Evolutionary conservation across 2,113 vertebrate genomes (phyloP).

Genomic region (Porphyrio hochstetteri): DNA sequence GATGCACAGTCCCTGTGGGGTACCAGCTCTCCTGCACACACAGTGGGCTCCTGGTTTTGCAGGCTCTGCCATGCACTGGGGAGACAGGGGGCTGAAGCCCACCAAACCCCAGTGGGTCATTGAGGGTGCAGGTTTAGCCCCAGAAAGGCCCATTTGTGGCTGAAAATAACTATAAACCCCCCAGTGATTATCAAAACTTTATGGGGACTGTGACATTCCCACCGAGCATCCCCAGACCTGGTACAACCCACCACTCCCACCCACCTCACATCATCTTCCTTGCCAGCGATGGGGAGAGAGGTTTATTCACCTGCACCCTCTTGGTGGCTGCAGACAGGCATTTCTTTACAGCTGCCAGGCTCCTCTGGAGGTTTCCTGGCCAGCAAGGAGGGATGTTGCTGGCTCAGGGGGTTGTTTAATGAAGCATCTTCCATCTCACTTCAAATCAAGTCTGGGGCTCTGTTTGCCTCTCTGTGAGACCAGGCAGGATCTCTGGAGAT

Average conservation of each 20-base stretch:
- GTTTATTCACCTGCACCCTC: not conserved
- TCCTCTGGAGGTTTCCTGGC: not conserved
- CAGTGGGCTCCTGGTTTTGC: not conserved
- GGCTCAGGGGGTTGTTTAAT: not conserved
- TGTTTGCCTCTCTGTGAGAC: not conserved
- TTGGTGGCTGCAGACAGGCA: not conserved
- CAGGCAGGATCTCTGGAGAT: not conserved
- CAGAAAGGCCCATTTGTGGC: rapidly evolving
- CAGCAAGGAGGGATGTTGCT: not conserved
- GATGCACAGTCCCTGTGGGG: rapidly evolving
- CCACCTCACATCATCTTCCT: not conserved
- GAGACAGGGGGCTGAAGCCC: rapidly evolving
- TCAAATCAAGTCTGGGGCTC: not conserved
- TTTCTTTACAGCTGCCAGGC: not conserved
- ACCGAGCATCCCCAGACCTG: not conserved
- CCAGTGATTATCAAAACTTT: not conserved
- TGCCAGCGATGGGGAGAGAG: not conserved
- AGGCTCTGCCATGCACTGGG: rapidly evolving
- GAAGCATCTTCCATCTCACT: not conserved
- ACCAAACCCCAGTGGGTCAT: not conserved
- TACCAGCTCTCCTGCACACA: not conserved
- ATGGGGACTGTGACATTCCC: rapidly evolving
- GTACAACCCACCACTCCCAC: not conserved
- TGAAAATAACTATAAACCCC: not conserved
- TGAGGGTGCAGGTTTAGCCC: not conserved